These are phyloP conservation scores for Guaruba guarouba DNA, from an alignment of 2,113 vertebrate species.

Conservation along the genomic window DNA sequence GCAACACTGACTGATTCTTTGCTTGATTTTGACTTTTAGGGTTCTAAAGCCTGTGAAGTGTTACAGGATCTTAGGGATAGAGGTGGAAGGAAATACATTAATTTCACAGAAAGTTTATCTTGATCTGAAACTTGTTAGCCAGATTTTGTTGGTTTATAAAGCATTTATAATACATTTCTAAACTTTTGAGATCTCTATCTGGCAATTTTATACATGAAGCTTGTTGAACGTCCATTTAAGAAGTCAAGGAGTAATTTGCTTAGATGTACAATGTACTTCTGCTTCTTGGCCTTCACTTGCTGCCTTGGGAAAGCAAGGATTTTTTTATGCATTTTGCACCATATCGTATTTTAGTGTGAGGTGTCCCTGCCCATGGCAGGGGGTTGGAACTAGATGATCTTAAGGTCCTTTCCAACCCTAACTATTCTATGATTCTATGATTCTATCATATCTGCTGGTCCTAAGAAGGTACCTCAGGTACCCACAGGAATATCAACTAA, in stretches of 20 bases:
- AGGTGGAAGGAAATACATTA: not conserved
- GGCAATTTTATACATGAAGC: not conserved
- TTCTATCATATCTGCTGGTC: not conserved
- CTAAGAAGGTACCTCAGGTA: not conserved
- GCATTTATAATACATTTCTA: not conserved
- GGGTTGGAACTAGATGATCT: no score
- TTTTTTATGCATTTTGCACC: not conserved
- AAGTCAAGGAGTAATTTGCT: not conserved
- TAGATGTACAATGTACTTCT: not conserved
- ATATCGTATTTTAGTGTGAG: not conserved
- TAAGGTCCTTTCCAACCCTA: no score
- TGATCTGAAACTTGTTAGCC: not conserved
- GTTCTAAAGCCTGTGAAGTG: not conserved
- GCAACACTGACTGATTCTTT: not conserved
- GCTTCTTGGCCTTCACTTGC: not conserved
- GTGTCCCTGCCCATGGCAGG: no score
- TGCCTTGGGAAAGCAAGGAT: not conserved
- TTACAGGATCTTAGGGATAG: not conserved
- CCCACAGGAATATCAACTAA: not conserved
- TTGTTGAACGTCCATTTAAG: not conserved
- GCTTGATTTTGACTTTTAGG: not conserved
- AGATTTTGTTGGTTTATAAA: not conserved
- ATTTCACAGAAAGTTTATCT: not conserved
- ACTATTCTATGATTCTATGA: no score
- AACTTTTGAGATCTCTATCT: not conserved